Percentiles rank a stretch among this genome's conserved stretches.
Conservation (phyloP, 2,888 invertebrate species). For the Synergus itoensis region DNA sequence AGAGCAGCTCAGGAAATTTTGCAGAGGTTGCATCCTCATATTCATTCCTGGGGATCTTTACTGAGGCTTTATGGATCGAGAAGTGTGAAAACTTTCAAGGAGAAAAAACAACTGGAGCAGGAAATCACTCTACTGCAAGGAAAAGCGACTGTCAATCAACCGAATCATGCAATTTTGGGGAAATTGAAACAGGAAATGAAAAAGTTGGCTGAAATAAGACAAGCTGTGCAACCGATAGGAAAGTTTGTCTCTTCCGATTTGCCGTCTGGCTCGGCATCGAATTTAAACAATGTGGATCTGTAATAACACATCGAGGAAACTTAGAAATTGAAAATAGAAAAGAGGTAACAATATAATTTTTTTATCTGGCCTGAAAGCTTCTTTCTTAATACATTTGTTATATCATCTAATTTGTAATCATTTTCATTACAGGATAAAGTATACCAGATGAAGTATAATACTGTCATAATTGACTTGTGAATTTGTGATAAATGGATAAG, state of each 20-base stretch:
- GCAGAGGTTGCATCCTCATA: conserved; percentile 94
- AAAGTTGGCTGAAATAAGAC: conserved; percentile 84
- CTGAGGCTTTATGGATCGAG: conserved; percentile 95
- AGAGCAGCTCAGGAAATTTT: conserved; percentile 96
- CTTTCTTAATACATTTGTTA: background rate
- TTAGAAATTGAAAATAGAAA: background rate
- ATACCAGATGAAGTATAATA: background rate
- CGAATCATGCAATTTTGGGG: conserved; percentile 93
- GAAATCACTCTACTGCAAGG: conserved; percentile 94
- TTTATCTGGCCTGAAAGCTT: background rate
- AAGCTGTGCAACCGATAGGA: conserved; percentile 79
- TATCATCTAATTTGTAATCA: background rate
- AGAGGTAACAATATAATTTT: background rate
- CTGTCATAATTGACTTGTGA: background rate
- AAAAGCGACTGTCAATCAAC: conserved; percentile 93
- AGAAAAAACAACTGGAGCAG: conserved; percentile 94
- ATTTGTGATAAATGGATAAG: background rate
- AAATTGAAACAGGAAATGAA: conserved; percentile 91
- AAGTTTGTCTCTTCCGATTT: conserved; percentile 83
- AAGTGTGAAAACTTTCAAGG: conserved; percentile 93
- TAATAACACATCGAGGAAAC: conserved; percentile 66
- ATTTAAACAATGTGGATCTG: conserved; percentile 88
- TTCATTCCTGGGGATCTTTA: conserved; percentile 96
- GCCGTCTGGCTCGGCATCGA: conserved; percentile 87
- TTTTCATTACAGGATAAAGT: background rate